Conservation (phyloP, 2,888 invertebrate genomes). For the Drosophila meridionalis region DNA sequence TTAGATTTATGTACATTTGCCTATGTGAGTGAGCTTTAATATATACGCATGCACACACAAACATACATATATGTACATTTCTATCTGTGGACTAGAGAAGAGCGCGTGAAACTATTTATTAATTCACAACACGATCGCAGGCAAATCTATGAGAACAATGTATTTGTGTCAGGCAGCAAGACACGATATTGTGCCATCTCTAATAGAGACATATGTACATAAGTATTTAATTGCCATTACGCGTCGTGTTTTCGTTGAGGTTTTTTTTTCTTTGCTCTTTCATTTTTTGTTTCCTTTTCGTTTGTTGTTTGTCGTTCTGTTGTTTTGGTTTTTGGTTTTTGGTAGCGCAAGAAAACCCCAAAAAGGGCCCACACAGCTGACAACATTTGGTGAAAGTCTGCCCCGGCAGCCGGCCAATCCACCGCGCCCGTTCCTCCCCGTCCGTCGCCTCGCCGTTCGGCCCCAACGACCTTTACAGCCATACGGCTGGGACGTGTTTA, state of each 20-base stretch:
- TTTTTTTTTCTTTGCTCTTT: constrained; percentile 22
- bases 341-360: constrained; percentile 28
- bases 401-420: constrained; percentile 11
- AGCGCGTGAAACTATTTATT: not conserved
- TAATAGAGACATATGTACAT: constrained; percentile 18
- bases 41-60: not conserved
- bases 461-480: constrained; percentile 28
- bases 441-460: not conserved
- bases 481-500: constrained; percentile 53
- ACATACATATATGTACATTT: not conserved
- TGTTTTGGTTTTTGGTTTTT: constrained; percentile 51
- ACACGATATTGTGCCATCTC: constrained; percentile 9
- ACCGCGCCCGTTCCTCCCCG: constrained; percentile 2
- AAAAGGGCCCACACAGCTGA: constrained; percentile 70
- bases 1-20: constrained; percentile 6
- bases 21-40: constrained; percentile 1
- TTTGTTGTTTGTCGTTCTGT: constrained; percentile 54
- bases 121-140: not conserved
- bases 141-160: not conserved
- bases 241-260: constrained; percentile 42
- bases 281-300: constrained; percentile 34
- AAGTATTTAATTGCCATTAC: constrained; percentile 55
- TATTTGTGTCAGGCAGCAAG: constrained; percentile 2
- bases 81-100: constrained; percentile 9
- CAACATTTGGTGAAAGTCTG: constrained; percentile 69